Evolutionary conservation across 2,797 vertebrate genomes (phyloP), one percentile per base, ranked within the genome.

Genomic region (Cryptoblepharus egeriae): DNA sequence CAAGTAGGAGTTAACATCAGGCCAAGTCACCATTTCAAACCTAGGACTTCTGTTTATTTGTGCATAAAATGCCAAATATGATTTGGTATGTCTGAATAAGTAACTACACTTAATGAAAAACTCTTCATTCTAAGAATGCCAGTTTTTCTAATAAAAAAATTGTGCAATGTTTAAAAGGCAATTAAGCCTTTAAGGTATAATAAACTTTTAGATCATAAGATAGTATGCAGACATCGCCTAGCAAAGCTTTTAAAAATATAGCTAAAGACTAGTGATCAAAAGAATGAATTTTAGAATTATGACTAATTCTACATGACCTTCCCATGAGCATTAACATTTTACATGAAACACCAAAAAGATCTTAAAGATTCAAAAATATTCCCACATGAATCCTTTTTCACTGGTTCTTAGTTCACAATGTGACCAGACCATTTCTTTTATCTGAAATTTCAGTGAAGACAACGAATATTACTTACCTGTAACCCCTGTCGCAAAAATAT

Each of bases 401-500:
- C 28, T n/a, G 7, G 3, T 30, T 49, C 18, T 42, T 65, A 37
- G 22, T 20, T 73, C 24, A 42, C 16, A 30, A 61, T 26, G 49
- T 26, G 4, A 55, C 39, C 55, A 57, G 12, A 9, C 45, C 6
- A 13, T 52, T 52, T 52, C 49, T 52, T 52, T 15, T 52, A 52
- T 52, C 15, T 16, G 49, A 13, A 52, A 52, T 52, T 52, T 52
- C 3, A 52, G 18, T 16, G 49, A 52, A 52, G 49, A 52, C 49
- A 52, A 52, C 18, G 0, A 28, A 30, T 71, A 24, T 77, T 60
- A 30, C 67, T 95, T 98, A 99, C 99, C 98, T 98, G 93, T 98
- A 99, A 90, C 98, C 98, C 32, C 91, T 95, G 32, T 94, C 90
- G 89, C 98, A 99, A 15, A 88, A 96, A 81, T 99, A 99, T 0